These are phyloP conservation scores for Anoplopoma fimbria DNA, from an alignment of 2,113 vertebrate species.

Conservation along the genomic window DNA sequence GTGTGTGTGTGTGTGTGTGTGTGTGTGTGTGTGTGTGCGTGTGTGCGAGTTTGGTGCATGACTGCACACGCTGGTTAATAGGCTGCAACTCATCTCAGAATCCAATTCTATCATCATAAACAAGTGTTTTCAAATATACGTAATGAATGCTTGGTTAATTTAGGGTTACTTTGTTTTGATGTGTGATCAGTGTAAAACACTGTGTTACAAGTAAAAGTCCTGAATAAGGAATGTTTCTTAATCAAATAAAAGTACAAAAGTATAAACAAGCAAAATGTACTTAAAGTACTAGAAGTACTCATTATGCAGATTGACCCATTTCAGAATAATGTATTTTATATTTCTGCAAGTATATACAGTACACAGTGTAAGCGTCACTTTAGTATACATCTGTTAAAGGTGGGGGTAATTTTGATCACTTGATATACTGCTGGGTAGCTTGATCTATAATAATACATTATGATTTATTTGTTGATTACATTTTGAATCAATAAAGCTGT, in stretches of 20 bases:
- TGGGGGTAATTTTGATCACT: background rate
- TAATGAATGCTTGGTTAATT: slow-evolving; percentile 4
- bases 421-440: background rate
- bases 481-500: background rate
- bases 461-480: background rate
- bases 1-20: slow-evolving; percentile 23
- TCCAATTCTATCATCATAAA: slow-evolving; percentile 10
- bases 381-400: background rate
- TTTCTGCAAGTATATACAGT: background rate
- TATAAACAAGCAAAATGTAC: background rate
- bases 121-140: slow-evolving; percentile 12
- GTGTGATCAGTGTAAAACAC: background rate
- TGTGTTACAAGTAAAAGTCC: background rate
- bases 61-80: slow-evolving; percentile 8
- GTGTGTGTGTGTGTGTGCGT: slow-evolving; percentile 31
- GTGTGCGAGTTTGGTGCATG: background rate
- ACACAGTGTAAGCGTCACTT: background rate
- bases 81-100: slow-evolving; percentile 1
- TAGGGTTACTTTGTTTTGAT: slow-evolving; percentile 30
- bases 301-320: background rate
- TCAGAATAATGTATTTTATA: background rate
- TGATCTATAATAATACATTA: background rate
- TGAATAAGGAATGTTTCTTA: background rate
- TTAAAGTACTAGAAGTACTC: background rate
- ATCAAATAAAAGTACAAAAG: background rate